Conservation (phyloP, 2,113 vertebrate genomes). For the Rhynchopsitta pachyrhyncha region DNA sequence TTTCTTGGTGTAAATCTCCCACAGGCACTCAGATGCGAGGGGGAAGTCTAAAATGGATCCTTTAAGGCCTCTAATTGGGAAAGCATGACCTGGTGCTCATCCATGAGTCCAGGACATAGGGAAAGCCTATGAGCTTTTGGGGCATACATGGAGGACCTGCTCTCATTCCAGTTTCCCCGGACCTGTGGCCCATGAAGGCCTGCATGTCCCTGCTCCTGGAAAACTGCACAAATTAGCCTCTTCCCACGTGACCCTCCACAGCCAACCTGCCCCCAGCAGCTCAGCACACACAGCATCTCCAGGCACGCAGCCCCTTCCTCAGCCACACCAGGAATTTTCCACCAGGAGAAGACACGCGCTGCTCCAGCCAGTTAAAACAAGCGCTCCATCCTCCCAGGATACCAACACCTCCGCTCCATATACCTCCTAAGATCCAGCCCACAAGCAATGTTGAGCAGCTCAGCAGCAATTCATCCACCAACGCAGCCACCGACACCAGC, state of each 20-base stretch:
- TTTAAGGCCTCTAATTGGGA: background rate
- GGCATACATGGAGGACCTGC: background rate
- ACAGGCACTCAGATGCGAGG: background rate
- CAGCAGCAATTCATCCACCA: background rate
- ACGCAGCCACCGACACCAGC: background rate
- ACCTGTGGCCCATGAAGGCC: accelerated
- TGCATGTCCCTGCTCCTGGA: background rate
- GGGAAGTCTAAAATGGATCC: background rate
- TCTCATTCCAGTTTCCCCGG: background rate
- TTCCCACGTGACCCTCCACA: background rate
- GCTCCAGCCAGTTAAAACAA: background rate
- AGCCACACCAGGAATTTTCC: background rate
- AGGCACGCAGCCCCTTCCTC: background rate
- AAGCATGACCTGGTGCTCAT: background rate
- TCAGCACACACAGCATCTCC: background rate
- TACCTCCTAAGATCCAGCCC: background rate
- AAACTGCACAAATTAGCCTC: background rate
- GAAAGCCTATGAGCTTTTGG: background rate
- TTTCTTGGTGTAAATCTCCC: background rate
- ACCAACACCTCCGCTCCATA: background rate
- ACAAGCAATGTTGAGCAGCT: background rate
- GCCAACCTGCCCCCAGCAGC: background rate
- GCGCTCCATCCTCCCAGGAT: background rate
- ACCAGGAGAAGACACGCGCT: background rate
- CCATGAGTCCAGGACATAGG: background rate